Base-by-base conservation (phyloP, 2,888 invertebrate genomes). In the Hoplodrina blanda region DNA sequence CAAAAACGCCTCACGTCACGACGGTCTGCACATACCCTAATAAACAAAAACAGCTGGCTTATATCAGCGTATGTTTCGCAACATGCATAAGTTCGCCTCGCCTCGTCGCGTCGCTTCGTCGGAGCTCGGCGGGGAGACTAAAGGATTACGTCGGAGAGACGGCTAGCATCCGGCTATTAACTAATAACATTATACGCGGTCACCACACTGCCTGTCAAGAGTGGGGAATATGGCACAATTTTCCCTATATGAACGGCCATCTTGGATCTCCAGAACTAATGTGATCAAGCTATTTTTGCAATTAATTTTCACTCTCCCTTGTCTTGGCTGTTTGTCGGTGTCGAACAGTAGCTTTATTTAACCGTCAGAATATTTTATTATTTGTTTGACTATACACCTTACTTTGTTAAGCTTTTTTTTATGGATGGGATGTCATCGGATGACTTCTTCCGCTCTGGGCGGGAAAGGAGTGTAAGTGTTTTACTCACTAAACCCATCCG, bases 171-270 rank as follows among this genome's bases (percentile, higher is more conserved):
- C 70, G 70, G 41, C 79, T 79, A 78, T 78, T 78, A 78, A 79
- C 75, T 78, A 78, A 78, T 78, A 79, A 79, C 70, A 78, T 78
- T 78, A 78, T 64, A 70, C 55, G 62, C 80, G 78, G 78, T 78
- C 80, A 78, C 74, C 74, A 74, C 61, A 69, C 65, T 41, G 52
- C 75, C 62, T 62, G 79, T 79, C 80, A 79, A 75, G 75, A 62
- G 63, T 56, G 66, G 44, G 46, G 53, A 78, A 60, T 78, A 67
- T 68, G 20, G 57, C 44, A 60, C 46, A 64, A 62, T 75, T 78
- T 79, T 79, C 70, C 64, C 67, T 53, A 30, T 53, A 71, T 37
- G 15, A 54, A 50, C 25, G 17, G 70, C 75, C 70, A 79, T 78
- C 62, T 79, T 78, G 80, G 20, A 49, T 61, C 25, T 33, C 11